These are phyloP conservation scores for Leptonema lineaticorne DNA, from an alignment of 1,140 invertebrate species.

Conservation along the genomic window DNA sequence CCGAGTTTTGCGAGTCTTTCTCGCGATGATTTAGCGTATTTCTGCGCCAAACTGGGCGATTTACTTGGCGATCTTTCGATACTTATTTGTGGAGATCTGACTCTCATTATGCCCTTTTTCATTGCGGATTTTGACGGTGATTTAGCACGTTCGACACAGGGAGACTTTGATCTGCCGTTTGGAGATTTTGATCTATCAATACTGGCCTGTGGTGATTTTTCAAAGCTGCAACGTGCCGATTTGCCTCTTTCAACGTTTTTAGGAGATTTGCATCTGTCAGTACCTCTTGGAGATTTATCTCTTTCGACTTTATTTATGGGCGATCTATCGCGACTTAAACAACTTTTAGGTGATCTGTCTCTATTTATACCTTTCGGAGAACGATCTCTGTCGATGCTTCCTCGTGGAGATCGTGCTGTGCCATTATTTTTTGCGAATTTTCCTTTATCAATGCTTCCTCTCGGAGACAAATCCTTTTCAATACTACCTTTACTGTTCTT, in stretches of 20 bases:
- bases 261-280: slow-evolving; percentile 49
- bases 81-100: slow-evolving; percentile 52
- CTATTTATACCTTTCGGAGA: slow-evolving; percentile 46
- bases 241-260: slow-evolving; percentile 53
- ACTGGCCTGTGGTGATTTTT: slow-evolving; percentile 53
- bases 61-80: slow-evolving; percentile 54
- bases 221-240: slow-evolving; percentile 51
- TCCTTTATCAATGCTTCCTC: slow-evolving; percentile 41
- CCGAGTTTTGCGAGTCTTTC: slow-evolving; percentile 54
- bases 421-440: slow-evolving; percentile 49
- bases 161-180: slow-evolving; percentile 43
- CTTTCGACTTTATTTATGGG: slow-evolving; percentile 32
- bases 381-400: slow-evolving; percentile 39
- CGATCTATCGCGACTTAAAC: slow-evolving; percentile 49
- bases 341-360: slow-evolving; percentile 51
- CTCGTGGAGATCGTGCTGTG: slow-evolving; percentile 44
- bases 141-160: slow-evolving; percentile 50
- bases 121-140: slow-evolving; percentile 52
- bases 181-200: slow-evolving; percentile 53
- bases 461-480: slow-evolving; percentile 33
- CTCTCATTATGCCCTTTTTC: slow-evolving; percentile 54
- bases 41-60: slow-evolving; percentile 51
- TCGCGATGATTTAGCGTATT: slow-evolving; percentile 52
- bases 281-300: slow-evolving; percentile 48
- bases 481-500: slow-evolving; percentile 48